These are phyloP conservation scores for Meloidogyne chitwoodi DNA, from an alignment of 1,140 invertebrate genomes.

Conservation along the genomic window DNA sequence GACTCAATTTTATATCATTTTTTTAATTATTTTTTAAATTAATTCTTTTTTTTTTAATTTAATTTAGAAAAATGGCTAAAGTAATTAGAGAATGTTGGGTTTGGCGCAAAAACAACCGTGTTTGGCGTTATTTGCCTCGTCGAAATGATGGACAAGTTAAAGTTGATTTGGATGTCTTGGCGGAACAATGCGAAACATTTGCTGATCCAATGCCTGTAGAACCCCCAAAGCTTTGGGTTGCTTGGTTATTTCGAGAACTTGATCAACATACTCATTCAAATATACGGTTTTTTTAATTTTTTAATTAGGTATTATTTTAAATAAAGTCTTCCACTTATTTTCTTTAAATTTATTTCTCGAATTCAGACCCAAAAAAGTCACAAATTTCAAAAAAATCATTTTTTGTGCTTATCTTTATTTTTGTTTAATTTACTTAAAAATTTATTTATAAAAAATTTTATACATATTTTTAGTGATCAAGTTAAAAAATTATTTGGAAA, in stretches of 20 bases:
- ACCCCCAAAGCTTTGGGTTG: conserved; percentile 55
- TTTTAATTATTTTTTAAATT: too few species aligned
- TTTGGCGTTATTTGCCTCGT: conserved; percentile 52
- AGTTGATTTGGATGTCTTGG: conserved; percentile 42
- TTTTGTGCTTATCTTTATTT: too few species aligned
- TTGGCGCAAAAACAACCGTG: conserved; percentile 44
- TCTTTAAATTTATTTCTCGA: too few species aligned
- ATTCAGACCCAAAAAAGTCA: too few species aligned
- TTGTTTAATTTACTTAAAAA: too few species aligned
- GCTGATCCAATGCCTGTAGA: conserved; percentile 36
- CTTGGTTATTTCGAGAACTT: conserved; percentile 49
- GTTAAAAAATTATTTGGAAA: conserved; percentile 46
- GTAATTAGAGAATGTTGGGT: conserved; percentile 46
- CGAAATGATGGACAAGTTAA: conserved; percentile 41
- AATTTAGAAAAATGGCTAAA: conserved; percentile 38
- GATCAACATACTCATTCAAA: conserved; percentile 22
- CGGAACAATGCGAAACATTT: conserved; percentile 39
- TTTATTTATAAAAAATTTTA: too few species aligned
- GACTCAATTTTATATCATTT: too few species aligned
- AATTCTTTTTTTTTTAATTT: too few species aligned
- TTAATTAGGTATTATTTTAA: not conserved
- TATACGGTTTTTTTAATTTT: not conserved
- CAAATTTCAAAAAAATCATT: too few species aligned
- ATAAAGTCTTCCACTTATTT: too few species aligned
- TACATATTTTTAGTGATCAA: not conserved